phyloP scores from a whole-genome alignment of 2,113 vertebrate genomes.

The Coracopsis vasa region DNA sequence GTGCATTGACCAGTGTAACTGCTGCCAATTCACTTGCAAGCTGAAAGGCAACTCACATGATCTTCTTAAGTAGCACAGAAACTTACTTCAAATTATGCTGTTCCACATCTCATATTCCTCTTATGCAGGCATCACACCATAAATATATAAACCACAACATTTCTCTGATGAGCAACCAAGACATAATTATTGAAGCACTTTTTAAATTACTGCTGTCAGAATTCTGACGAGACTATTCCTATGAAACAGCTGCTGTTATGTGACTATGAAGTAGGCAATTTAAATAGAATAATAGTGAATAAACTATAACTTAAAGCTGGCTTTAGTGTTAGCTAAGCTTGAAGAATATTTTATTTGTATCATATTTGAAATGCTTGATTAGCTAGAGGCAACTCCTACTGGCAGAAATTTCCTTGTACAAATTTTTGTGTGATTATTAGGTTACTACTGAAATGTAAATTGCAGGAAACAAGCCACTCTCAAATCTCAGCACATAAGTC shows the following conservation, averaged over 20 bases:
- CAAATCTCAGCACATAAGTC: not conserved
- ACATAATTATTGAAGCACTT: constrained; percentile 32
- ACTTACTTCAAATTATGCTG: not conserved
- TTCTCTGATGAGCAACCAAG: constrained; percentile 11
- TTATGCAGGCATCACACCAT: not conserved
- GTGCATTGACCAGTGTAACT: not conserved
- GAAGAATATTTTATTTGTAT: not conserved
- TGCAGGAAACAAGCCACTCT: not conserved
- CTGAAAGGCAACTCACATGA: not conserved
- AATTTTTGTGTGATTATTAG: not conserved
- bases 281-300: constrained; percentile 2
- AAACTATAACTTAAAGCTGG: not conserved
- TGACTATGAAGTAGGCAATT: not conserved
- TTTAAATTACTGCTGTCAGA: constrained; percentile 28
- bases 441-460: not conserved
- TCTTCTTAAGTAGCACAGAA: not conserved
- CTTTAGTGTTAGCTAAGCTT: not conserved
- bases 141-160: not conserved
- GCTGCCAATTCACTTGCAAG: not conserved
- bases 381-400: not conserved
- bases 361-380: not conserved
- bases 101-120: not conserved
- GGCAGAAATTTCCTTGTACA: not conserved
- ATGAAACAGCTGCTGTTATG: not conserved
- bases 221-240: constrained; percentile 8